Percentiles rank a stretch among this genome's conserved stretches.
Conservation (phyloP, 2,888 invertebrate species). For the Dryomyza anilis region DNA sequence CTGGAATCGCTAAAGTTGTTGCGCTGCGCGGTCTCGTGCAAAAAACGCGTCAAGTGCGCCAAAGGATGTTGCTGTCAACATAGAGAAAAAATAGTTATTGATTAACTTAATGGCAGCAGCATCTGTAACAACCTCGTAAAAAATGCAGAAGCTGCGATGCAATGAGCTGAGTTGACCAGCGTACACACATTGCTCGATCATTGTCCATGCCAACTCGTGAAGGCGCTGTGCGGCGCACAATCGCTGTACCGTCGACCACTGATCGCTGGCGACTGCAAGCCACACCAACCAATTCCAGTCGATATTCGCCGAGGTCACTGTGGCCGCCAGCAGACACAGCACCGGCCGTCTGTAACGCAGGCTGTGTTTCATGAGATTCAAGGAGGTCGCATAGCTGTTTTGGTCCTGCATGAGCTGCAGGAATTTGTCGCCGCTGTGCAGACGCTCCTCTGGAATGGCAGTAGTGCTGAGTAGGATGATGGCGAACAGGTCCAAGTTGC, state of each 20-base stretch:
- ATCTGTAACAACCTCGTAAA: conserved; percentile 66
- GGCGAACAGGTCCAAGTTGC: conserved; percentile 54
- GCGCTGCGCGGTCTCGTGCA: conserved; percentile 63
- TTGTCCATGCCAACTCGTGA: conserved; percentile 44
- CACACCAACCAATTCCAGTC: conserved; percentile 59
- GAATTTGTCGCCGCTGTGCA: conserved; percentile 41
- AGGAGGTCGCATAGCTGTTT: conserved; percentile 44
- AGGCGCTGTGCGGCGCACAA: conserved; percentile 33
- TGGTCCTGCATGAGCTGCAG: conserved; percentile 48
- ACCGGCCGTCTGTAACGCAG: conserved; percentile 50
- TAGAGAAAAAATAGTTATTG: not conserved
- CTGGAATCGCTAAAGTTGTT: conserved; percentile 63
- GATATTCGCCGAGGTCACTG: conserved; percentile 43
- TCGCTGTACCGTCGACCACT: conserved; percentile 45
- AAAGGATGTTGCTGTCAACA: conserved; percentile 68
- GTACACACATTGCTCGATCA: conserved; percentile 58
- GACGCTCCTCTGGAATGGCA: conserved; percentile 39
- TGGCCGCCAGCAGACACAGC: conserved; percentile 54
- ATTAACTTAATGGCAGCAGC: not conserved
- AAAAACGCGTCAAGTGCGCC: conserved; percentile 66
- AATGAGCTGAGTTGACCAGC: conserved; percentile 68
- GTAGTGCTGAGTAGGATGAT: conserved; percentile 54
- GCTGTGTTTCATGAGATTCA: conserved; percentile 50
- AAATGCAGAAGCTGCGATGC: conserved; percentile 71
- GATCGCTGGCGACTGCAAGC: conserved; percentile 52